Evolutionary conservation across 2,113 vertebrate species (phyloP).

Genomic region (Eidolon helvum): DNA sequence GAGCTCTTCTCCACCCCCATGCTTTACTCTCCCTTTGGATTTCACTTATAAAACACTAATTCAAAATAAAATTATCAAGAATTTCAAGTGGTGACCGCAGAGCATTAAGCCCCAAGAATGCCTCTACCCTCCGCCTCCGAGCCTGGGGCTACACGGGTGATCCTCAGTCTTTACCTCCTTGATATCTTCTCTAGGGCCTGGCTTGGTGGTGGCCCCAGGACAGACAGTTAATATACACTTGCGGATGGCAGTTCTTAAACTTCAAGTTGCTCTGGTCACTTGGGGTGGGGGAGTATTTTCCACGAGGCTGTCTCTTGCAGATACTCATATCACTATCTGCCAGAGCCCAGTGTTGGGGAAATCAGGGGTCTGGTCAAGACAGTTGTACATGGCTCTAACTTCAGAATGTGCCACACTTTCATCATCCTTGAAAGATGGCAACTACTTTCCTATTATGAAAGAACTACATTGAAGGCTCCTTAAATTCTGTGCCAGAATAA

Average conservation of each 20-base stretch:
- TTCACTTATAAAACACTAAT: neutral
- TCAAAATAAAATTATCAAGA: neutral
- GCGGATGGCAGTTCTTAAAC: neutral
- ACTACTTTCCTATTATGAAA: neutral
- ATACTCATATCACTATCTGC: neutral
- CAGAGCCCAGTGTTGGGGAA: neutral
- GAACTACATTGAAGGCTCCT: neutral
- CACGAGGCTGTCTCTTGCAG: neutral
- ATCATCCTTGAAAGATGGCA: neutral
- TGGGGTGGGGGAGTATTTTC: neutral
- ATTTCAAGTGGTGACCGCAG: neutral
- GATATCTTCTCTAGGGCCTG: neutral
- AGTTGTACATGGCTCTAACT: neutral
- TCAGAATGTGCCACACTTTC: neutral
- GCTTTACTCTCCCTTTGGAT: neutral
- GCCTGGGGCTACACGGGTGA: too few species aligned
- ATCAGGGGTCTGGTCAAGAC: neutral
- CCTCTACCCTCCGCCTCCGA: neutral
- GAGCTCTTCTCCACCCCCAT: neutral
- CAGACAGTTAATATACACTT: neutral
- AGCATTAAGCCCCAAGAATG: neutral
- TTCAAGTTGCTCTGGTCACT: neutral
- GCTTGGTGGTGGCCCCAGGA: too few species aligned
- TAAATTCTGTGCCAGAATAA: neutral
- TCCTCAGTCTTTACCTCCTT: neutral